Evolutionary conservation across 2,113 vertebrate genomes (phyloP).

Genomic region (Ailurus styani): DNA sequence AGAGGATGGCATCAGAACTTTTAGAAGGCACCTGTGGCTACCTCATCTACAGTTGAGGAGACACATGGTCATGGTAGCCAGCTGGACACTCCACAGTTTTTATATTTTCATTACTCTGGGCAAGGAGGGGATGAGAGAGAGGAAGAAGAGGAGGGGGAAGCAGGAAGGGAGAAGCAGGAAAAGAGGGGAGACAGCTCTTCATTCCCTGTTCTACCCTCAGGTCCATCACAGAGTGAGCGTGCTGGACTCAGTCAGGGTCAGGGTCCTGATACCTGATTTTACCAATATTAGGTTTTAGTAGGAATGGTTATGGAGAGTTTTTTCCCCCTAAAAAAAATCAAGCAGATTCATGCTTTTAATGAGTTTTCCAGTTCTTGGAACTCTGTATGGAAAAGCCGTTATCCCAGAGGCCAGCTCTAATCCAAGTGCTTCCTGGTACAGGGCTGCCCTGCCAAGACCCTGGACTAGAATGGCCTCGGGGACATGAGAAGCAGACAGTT

Average conservation of each 20-base stretch:
- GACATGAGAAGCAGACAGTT: background rate
- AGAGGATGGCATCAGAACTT: background rate
- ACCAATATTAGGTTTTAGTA: background rate
- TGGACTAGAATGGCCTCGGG: background rate
- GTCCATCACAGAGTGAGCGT: background rate
- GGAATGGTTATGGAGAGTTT: background rate
- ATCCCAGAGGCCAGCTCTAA: background rate
- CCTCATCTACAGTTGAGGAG: background rate
- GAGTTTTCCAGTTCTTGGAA: constrained; percentile 51
- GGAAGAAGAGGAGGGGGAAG: background rate
- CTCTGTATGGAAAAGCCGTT: background rate
- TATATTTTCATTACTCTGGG: background rate
- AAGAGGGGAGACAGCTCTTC: background rate
- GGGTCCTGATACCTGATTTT: background rate
- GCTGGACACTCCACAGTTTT: background rate
- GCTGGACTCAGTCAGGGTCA: background rate
- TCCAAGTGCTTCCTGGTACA: background rate
- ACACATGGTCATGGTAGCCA: background rate
- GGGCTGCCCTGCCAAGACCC: background rate
- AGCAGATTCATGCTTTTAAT: background rate
- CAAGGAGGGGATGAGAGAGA: background rate
- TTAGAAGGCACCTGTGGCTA: background rate
- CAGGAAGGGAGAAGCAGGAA: background rate
- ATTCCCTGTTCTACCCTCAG: background rate
- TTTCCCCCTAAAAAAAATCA: background rate